These are phyloP conservation scores for Isotomurus palustris DNA, from an alignment of 2,888 invertebrate genomes.

Conservation along the genomic window DNA sequence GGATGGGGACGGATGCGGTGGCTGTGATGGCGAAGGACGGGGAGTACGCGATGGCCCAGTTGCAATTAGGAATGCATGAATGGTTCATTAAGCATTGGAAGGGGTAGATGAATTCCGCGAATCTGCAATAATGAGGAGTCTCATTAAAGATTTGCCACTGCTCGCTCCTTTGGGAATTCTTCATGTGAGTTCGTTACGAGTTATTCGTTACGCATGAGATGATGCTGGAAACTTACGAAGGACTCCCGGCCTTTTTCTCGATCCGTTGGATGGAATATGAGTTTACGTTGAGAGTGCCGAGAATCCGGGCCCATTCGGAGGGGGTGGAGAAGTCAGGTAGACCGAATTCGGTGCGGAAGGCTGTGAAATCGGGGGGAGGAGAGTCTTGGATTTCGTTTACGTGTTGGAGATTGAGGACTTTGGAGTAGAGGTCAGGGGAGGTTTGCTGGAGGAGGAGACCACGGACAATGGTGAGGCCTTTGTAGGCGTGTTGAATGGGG, in stretches of 20 bases:
- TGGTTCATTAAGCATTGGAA: slow-evolving; percentile 59
- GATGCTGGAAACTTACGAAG: slow-evolving; percentile 18
- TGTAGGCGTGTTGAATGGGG: slow-evolving; percentile 35
- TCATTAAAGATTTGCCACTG: no score
- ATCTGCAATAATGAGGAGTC: slow-evolving; percentile 13
- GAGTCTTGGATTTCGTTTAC: slow-evolving; percentile 20
- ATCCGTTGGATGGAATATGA: slow-evolving; percentile 32
- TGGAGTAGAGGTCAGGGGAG: slow-evolving; percentile 23
- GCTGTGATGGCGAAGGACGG: slow-evolving; percentile 54
- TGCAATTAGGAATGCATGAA: slow-evolving; percentile 58
- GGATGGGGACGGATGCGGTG: slow-evolving; percentile 59
- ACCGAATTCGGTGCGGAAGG: slow-evolving; percentile 23
- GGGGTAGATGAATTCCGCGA: slow-evolving; percentile 31
- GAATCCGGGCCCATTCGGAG: slow-evolving; percentile 27
- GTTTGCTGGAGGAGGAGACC: slow-evolving; percentile 28
- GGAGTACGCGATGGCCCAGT: slow-evolving; percentile 51
- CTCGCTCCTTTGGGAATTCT: no score
- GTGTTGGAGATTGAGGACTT: slow-evolving; percentile 29
- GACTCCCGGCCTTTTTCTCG: slow-evolving; percentile 25
- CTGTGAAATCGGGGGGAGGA: slow-evolving; percentile 19
- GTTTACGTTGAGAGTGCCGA: slow-evolving; percentile 34
- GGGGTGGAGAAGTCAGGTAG: slow-evolving; percentile 24
- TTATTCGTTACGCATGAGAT: no score
- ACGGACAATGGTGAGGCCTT: slow-evolving; percentile 32
- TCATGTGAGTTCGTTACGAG: no score